A percentile compares a stretch with the other conserved stretches of the same genome.
Evolutionary conservation across 2,888 invertebrate genomes (phyloP).

Genomic region (Lithophane socia): DNA sequence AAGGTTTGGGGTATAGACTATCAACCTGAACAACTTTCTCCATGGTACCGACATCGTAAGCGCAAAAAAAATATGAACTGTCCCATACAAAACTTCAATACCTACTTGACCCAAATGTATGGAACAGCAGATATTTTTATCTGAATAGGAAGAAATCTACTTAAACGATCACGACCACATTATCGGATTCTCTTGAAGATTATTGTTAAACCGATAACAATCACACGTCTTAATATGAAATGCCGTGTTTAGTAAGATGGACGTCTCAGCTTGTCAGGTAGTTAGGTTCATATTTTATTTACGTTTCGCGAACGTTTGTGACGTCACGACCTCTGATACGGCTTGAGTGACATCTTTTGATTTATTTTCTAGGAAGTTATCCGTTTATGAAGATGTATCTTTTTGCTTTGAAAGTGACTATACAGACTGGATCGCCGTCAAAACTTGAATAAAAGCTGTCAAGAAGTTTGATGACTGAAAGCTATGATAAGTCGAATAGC

Average conservation of each 20-base stretch:
- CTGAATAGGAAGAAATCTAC: constrained; percentile 67
- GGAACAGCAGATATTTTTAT: too few species aligned
- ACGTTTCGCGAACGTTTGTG: constrained; percentile 73
- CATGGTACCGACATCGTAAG: neutral
- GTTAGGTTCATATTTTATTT: constrained; percentile 75
- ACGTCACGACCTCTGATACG: constrained; percentile 69
- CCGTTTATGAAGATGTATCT: constrained; percentile 4
- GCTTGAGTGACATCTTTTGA: constrained; percentile 59
- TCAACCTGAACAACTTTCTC: neutral
- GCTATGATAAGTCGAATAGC: neutral
- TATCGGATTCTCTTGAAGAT: too few species aligned
- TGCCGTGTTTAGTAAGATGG: constrained; percentile 51
- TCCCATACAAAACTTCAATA: neutral
- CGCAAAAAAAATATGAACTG: neutral
- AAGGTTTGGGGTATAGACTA: neutral
- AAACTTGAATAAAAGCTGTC: neutral
- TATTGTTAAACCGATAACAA: constrained; percentile 70
- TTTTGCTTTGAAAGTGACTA: neutral
- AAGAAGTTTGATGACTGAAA: neutral
- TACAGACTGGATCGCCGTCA: neutral
- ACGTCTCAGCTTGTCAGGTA: constrained; percentile 74
- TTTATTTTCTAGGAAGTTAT: constrained; percentile 37
- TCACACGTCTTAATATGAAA: constrained; percentile 51
- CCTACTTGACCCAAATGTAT: neutral
- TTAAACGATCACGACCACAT: constrained; percentile 69